These are phyloP conservation scores for Clivina fossor DNA, from an alignment of 2,888 invertebrate species.

Conservation along the genomic window DNA sequence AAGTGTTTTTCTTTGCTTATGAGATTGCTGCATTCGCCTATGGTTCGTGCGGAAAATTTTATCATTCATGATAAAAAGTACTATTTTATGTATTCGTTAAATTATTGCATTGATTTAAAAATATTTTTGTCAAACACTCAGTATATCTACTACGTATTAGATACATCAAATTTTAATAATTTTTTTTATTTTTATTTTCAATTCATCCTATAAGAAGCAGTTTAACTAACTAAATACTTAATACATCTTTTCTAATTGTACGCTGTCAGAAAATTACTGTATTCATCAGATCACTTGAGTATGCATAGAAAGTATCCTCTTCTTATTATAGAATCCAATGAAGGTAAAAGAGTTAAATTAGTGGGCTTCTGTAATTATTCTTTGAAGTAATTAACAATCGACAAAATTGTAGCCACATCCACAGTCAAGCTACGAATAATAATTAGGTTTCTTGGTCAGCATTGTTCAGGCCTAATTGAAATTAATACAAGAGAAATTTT, in stretches of 20 bases:
- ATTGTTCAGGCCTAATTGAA: slow-evolving; percentile 19
- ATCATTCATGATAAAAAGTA: too few species aligned
- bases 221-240: slow-evolving; percentile 29
- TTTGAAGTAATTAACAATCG: slow-evolving; percentile 27
- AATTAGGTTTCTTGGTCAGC: slow-evolving; percentile 31
- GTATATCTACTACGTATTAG: too few species aligned
- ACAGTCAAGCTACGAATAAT: slow-evolving; percentile 8
- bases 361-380: slow-evolving; percentile 25
- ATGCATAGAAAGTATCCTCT: slow-evolving; percentile 11
- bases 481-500: slow-evolving; percentile 27
- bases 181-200: slow-evolving; percentile 5
- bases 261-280: slow-evolving; percentile 31
- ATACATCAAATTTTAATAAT: neutral
- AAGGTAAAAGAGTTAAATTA: slow-evolving; percentile 25
- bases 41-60: too few species aligned
- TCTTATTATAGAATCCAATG: slow-evolving; percentile 1
- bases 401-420: neutral
- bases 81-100: too few species aligned
- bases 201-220: slow-evolving; percentile 13
- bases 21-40: too few species aligned
- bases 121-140: too few species aligned
- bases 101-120: too few species aligned
- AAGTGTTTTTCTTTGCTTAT: too few species aligned
- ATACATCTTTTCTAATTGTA: slow-evolving; percentile 24
- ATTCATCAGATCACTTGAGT: slow-evolving; percentile 25